Conservation (phyloP, 2,888 invertebrate genomes). For the Liopterus haemorrhoidalis region DNA sequence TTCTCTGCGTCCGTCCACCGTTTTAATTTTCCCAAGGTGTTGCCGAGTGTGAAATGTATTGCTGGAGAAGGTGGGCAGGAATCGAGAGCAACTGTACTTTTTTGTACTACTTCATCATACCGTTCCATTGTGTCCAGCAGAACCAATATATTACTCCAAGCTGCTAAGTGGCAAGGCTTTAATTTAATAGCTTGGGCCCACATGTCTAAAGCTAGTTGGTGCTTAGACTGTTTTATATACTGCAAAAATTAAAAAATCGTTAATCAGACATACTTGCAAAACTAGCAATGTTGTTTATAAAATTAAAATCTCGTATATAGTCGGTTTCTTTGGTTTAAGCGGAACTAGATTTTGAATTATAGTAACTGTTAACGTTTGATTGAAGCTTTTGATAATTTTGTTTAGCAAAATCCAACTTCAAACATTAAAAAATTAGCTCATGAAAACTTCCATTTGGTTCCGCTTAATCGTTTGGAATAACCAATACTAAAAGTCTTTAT, state of each 20-base stretch:
- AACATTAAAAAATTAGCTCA: too few species aligned
- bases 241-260: slow-evolving; percentile 42
- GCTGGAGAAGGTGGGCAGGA: slow-evolving; percentile 69
- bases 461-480: too few species aligned
- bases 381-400: too few species aligned
- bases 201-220: slow-evolving; percentile 66
- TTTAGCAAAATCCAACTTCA: too few species aligned
- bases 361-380: too few species aligned
- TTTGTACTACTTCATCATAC: slow-evolving; percentile 59
- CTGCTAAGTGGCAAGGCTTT: slow-evolving; percentile 71
- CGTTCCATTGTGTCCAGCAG: slow-evolving; percentile 62
- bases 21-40: slow-evolving; percentile 77
- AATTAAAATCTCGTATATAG: neutral
- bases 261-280: neutral
- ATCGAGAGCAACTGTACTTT: slow-evolving; percentile 64
- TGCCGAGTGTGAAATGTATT: slow-evolving; percentile 81
- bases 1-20: slow-evolving; percentile 73
- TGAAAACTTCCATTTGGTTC: too few species aligned
- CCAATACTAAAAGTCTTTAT: too few species aligned
- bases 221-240: slow-evolving; percentile 72
- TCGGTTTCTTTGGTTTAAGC: too few species aligned
- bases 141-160: slow-evolving; percentile 90
- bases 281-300: neutral
- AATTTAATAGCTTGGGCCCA: slow-evolving; percentile 78
- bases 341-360: too few species aligned